Percentiles rank a stretch among this genome's conserved stretches.
These are phyloP conservation scores for Physeter macrocephalus DNA, from an alignment of 2,113 vertebrate species.

Conservation along the genomic window DNA sequence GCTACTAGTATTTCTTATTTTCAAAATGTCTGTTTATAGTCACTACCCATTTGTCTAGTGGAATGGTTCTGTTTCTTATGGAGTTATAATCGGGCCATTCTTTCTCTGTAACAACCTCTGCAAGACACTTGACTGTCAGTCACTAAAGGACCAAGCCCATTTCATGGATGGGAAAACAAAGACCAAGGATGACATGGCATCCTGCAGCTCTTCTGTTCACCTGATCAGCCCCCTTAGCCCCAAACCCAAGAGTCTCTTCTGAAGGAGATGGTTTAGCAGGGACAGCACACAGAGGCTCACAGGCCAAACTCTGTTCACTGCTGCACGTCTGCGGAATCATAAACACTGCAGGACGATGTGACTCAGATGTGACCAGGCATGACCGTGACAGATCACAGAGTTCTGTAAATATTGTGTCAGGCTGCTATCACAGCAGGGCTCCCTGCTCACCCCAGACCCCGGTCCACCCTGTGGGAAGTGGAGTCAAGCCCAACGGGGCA, in stretches of 20 bases:
- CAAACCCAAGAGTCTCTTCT: not conserved
- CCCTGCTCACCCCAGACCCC: not conserved
- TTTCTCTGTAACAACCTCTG: not conserved
- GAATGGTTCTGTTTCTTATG: not conserved
- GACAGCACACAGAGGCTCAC: not conserved
- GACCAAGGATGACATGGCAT: not conserved
- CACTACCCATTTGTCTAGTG: not conserved
- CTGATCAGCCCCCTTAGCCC: not conserved
- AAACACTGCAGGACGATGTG: not conserved
- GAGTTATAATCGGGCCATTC: not conserved
- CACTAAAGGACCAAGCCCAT: not conserved
- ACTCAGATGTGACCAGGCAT: slow-evolving; percentile 11
- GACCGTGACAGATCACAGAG: not conserved
- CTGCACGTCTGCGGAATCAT: not conserved
- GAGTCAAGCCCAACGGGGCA: rapidly evolving
- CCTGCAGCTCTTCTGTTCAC: not conserved
- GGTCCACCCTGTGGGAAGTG: not conserved
- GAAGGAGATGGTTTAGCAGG: not conserved
- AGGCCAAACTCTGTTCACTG: not conserved
- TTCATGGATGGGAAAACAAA: not conserved
- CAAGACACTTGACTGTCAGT: not conserved
- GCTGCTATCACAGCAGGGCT: not conserved
- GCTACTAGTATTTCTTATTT: not conserved
- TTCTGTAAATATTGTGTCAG: slow-evolving; percentile 47
- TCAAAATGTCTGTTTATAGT: not conserved